Conservation (phyloP, 2,113 vertebrate genomes). For the Pterocles orientalis region DNA sequence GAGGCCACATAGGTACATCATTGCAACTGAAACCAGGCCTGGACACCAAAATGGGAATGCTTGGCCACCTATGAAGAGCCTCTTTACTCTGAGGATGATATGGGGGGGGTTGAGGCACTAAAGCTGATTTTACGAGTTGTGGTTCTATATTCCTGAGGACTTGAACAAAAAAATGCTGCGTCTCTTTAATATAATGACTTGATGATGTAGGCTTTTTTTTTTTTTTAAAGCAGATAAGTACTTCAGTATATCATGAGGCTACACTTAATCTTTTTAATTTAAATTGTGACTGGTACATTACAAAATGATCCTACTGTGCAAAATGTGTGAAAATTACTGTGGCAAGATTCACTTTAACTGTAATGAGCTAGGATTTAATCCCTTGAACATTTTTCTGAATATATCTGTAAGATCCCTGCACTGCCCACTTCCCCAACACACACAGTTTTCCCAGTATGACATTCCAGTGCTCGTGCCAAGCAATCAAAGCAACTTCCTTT, state of each 20-base stretch:
- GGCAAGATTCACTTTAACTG: not conserved
- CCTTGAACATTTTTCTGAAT: not conserved
- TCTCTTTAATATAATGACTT: not conserved
- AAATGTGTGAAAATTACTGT: not conserved
- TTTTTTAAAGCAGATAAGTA: not conserved
- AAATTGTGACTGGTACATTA: not conserved
- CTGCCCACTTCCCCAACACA: accelerated
- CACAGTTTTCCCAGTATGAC: not conserved
- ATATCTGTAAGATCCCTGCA: not conserved
- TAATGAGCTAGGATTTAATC: not conserved
- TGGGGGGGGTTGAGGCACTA: not conserved
- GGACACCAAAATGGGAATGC: not conserved
- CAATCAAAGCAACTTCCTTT: slow-evolving; percentile 3
- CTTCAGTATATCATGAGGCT: not conserved
- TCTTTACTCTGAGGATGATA: not conserved
- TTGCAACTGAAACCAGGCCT: not conserved
- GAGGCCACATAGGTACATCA: accelerated
- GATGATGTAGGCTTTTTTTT: not conserved
- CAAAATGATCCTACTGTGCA: not conserved
- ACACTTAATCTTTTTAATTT: slow-evolving; percentile 26
- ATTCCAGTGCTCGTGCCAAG: not conserved
- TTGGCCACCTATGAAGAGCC: not conserved
- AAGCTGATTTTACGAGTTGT: not conserved
- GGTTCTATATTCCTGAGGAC: not conserved
- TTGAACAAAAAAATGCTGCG: not conserved